These are phyloP conservation scores for Orycteropus afer DNA, from an alignment of 2,113 vertebrate species.

Conservation along the genomic window DNA sequence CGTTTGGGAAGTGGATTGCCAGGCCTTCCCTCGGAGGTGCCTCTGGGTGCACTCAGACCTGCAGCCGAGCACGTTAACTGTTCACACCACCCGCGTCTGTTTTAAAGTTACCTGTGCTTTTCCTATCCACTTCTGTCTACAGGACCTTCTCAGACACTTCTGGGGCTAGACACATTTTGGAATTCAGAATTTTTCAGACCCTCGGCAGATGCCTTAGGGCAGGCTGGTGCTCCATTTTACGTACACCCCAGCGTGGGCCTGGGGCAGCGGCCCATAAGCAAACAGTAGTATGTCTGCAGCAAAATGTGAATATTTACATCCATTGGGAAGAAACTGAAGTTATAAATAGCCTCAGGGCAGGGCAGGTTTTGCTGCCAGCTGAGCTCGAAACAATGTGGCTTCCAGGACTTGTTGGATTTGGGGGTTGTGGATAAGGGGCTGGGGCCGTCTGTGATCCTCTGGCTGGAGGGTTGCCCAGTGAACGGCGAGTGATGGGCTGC, in stretches of 20 bases:
- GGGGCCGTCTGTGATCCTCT: too few relatives aligned
- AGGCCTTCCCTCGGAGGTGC: too few relatives aligned
- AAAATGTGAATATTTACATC: background rate
- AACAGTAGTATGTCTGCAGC: background rate
- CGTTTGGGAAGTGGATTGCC: too few relatives aligned
- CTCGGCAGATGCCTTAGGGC: background rate
- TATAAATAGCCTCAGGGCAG: background rate
- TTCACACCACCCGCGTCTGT: too few relatives aligned
- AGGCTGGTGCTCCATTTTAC: background rate
- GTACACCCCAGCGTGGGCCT: rapidly evolving
- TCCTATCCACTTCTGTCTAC: too few relatives aligned
- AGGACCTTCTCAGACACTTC: background rate
- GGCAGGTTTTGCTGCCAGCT: background rate
- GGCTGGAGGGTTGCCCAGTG: rapidly evolving
- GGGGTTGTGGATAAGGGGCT: background rate
- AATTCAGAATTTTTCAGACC: background rate
- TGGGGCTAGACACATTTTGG: background rate
- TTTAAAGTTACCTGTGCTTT: background rate
- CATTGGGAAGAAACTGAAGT: rapidly evolving
- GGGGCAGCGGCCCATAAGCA: background rate
- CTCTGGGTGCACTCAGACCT: too few relatives aligned
- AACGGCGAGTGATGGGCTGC: rapidly evolving
- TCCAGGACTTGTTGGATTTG: background rate
- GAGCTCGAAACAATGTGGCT: background rate
- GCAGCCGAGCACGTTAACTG: too few relatives aligned